These are phyloP conservation scores for Echinarachnius parma DNA, from an alignment of 53 echinoderm and acorn worm species.

Conservation along the genomic window DNA sequence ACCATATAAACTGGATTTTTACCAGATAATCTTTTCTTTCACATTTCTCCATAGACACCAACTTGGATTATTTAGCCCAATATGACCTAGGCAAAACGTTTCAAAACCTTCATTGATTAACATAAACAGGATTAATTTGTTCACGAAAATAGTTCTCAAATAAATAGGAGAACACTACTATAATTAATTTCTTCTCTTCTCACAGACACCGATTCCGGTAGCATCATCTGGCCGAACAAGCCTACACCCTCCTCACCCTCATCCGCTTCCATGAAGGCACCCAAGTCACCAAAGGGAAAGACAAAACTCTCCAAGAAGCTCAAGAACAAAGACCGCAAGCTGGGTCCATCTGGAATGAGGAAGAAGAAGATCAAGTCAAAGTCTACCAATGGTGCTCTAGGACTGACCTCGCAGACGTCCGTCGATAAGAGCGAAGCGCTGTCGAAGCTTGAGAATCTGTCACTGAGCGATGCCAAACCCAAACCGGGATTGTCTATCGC, in stretches of 20 bases:
- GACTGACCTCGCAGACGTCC: too few species aligned
- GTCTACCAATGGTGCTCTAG: too few species aligned
- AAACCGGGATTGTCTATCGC: slow-evolving; percentile 54
- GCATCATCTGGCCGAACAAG: slow-evolving; percentile 70
- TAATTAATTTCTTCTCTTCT: not conserved
- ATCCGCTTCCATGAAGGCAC: slow-evolving; percentile 25
- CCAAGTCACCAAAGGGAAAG: slow-evolving; percentile 53
- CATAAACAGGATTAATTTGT: too few species aligned
- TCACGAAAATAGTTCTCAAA: too few species aligned
- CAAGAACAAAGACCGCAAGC: slow-evolving; percentile 49
- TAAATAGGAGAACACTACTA: too few species aligned
- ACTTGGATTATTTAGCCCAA: too few species aligned
- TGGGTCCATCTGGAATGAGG: not conserved
- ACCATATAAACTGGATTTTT: too few species aligned
- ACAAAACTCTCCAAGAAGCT: slow-evolving; percentile 60
- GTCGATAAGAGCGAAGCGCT: not conserved
- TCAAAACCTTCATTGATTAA: too few species aligned
- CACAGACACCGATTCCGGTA: slow-evolving; percentile 67
- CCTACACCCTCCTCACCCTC: slow-evolving; percentile 12
- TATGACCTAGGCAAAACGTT: too few species aligned
- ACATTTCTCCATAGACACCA: too few species aligned
- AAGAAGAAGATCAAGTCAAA: slow-evolving; percentile 35
- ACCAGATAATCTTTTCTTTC: too few species aligned
- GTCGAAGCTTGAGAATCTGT: not conserved
- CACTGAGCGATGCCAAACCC: slow-evolving; percentile 19